A percentile compares a stretch with the other conserved stretches of the same genome.
These are phyloP conservation scores for Lasioglossum morio DNA, from an alignment of 2,888 invertebrate species.

Conservation along the genomic window DNA sequence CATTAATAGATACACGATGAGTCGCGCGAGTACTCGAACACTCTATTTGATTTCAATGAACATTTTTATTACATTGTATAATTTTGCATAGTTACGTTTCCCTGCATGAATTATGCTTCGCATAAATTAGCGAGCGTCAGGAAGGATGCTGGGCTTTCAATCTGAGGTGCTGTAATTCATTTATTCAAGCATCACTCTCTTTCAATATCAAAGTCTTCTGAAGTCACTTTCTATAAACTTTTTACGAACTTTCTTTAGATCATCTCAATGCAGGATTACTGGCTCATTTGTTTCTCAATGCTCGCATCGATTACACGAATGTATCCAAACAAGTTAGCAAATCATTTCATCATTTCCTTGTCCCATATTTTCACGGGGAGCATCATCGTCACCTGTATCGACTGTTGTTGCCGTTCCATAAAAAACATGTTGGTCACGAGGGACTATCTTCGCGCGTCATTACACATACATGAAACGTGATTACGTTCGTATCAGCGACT, in stretches of 20 bases:
- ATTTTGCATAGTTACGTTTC: neutral
- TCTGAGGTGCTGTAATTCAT: neutral
- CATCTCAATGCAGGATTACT: neutral
- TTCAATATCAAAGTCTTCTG: neutral
- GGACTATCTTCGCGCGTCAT: slow-evolving; percentile 43
- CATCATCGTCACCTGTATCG: neutral
- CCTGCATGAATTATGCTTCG: neutral
- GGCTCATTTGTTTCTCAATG: neutral
- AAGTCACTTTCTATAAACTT: no score
- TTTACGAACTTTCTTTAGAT: no score
- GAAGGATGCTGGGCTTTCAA: neutral
- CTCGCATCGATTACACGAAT: neutral
- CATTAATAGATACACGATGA: neutral
- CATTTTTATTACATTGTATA: neutral
- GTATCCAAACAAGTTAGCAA: neutral
- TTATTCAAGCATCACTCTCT: no score
- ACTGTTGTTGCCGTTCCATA: slow-evolving; percentile 5
- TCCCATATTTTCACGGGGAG: slow-evolving; percentile 3
- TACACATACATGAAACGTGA: slow-evolving; percentile 18
- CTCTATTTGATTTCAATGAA: neutral
- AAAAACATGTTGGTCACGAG: slow-evolving; percentile 42
- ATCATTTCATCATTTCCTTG: neutral
- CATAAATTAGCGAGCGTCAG: neutral
- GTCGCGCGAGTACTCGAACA: neutral
- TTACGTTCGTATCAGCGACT: slow-evolving; percentile 8